A percentile compares a stretch with the other conserved stretches of the same genome.
Evolutionary conservation across 2,888 invertebrate genomes (phyloP).

Genomic region (Aelia acuminata): DNA sequence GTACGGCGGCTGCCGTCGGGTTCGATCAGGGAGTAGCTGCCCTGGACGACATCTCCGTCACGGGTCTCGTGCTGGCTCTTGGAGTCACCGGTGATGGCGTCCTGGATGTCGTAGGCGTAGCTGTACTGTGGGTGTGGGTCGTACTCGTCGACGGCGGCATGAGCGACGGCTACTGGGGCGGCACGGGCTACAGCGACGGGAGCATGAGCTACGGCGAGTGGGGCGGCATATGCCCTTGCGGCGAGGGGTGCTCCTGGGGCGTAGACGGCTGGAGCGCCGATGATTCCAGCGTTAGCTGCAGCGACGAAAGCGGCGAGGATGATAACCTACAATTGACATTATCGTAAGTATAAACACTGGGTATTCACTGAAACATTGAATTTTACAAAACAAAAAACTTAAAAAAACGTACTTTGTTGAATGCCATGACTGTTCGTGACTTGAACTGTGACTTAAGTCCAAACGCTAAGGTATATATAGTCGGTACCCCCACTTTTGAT

Average conservation of each 20-base stretch:
- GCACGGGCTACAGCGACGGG: slow-evolving; percentile 68
- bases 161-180: slow-evolving; percentile 66
- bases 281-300: slow-evolving; percentile 64
- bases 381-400: too few species aligned
- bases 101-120: too few species aligned
- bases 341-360: not conserved
- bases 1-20: too few species aligned
- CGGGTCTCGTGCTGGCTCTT: too few species aligned
- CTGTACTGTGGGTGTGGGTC: too few species aligned
- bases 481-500: slow-evolving; percentile 1
- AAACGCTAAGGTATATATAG: not conserved
- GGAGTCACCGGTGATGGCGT: too few species aligned
- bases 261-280: slow-evolving; percentile 63
- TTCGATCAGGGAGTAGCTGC: too few species aligned
- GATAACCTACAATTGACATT: slow-evolving; percentile 61
- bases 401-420: not conserved
- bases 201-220: slow-evolving; percentile 62
- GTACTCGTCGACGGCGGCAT: too few species aligned
- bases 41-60: too few species aligned
- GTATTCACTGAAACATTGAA: not conserved
- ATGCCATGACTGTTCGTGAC: not conserved
- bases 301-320: slow-evolving; percentile 61
- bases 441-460: not conserved
- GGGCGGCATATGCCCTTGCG: slow-evolving; percentile 62
- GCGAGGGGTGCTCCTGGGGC: slow-evolving; percentile 64